Conservation (phyloP, 2,888 invertebrate species). For the Drosophila austrosaltans region DNA sequence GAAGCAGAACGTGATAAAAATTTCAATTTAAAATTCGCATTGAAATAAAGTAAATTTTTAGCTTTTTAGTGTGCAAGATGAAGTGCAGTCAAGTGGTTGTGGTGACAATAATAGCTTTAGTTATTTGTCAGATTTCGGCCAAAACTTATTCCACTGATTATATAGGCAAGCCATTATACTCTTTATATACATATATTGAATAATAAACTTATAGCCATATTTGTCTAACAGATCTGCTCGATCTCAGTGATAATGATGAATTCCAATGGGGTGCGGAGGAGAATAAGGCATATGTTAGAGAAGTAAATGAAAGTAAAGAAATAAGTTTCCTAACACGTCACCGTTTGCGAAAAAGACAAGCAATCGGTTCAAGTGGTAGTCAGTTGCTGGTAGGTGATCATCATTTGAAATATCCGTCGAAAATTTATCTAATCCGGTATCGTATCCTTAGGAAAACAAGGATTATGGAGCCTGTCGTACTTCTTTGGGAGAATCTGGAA, state of each 20-base stretch:
- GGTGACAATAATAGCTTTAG: conserved; percentile 28
- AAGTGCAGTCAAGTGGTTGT: conserved; percentile 13
- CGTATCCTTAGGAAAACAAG: conserved; percentile 85
- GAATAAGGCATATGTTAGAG: conserved; percentile 56
- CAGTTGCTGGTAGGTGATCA: conserved; percentile 59
- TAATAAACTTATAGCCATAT: not conserved
- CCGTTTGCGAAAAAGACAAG: conserved; percentile 70
- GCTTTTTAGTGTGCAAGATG: conserved; percentile 25
- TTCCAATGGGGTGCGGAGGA: conserved; percentile 73
- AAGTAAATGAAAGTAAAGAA: conserved; percentile 30
- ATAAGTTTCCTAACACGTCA: conserved; percentile 59
- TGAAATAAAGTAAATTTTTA: conserved; percentile 11
- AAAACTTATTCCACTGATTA: conserved; percentile 56
- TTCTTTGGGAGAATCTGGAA: conserved; percentile 86
- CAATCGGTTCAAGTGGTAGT: conserved; percentile 34
- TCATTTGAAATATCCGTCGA: not conserved
- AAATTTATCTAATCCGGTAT: not conserved
- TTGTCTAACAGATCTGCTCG: conserved; percentile 70
- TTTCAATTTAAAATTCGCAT: conserved; percentile 23
- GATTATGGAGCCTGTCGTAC: conserved; percentile 86
- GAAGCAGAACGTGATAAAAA: conserved; percentile 66
- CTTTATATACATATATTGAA: not conserved
- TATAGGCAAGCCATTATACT: conserved; percentile 58
- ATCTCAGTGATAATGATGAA: conserved; percentile 73
- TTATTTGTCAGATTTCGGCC: conserved; percentile 11